Evolutionary conservation across 1,140 invertebrate genomes (phyloP), one percentile per base, ranked within the genome.

Genomic region (Drosophila orena): DNA sequence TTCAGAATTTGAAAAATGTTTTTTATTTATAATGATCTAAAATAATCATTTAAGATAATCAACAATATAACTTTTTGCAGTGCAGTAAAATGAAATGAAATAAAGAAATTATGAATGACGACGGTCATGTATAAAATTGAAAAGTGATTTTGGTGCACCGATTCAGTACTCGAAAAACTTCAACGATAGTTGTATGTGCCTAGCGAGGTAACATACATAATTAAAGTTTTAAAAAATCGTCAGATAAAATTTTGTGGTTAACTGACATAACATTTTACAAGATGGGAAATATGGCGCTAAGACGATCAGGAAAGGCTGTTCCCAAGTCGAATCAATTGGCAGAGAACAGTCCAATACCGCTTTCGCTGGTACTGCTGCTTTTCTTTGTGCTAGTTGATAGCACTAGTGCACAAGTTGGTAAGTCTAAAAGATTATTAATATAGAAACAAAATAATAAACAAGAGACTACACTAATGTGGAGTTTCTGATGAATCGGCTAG

Each of bases 401-500:
- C 54, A 58, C 59, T 49, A 60, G 44, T 57, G 81, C 77, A 35
- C 76, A 85, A 83, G 77, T 85, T 57, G 81, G 81, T 85, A 71
- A 83, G 81, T 83, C 10, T 44, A 24, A 14, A 47, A 2, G 0
- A 34, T 11, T 34, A 34, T 50, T 10, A 7, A 24, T 46, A 6
- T 6, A 24, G n/a, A n/a, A 15, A 40, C 12, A 37, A 0, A 17
- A 17, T 17, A 17, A 17, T 17, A 17, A 17, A 17, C 17, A 17
- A 17, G 1, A 17, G 17, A 17, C 1, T 17, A 17, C 17, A 17
- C 17, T 17, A 17, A 17, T 17, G 17, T 17, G 17, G 17, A 17
- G 17, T 17, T 17, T 1, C 17, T 17, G 17, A 17, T 17, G 17
- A 17, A 17, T 17, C 17, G 17, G 17, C 17, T 17, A 17, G 0